Evolutionary conservation across 2,888 invertebrate genomes (phyloP), one percentile per base, ranked within the genome.

Genomic region (Zaprionus bogoriensis): DNA sequence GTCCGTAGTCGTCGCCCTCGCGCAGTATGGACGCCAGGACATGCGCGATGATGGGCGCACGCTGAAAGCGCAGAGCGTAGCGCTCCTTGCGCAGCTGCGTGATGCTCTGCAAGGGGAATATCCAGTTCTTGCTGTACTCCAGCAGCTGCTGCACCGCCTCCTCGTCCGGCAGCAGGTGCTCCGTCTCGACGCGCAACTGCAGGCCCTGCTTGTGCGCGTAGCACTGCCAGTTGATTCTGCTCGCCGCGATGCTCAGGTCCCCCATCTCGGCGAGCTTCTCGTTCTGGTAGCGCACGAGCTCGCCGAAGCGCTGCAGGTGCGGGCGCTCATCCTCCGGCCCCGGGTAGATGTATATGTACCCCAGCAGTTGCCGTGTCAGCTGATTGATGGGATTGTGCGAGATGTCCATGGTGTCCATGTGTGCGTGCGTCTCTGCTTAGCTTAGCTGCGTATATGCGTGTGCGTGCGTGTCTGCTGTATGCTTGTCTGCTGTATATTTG

Each of bases 231-330:
- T 92, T 92, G 76, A 92, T 91, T 19, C 92, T 77, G 45, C 91
- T 91, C 57, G 92, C 89, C 7, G 94, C 93, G 89, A 95, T 94
- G 90, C 94, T 94, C 3, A 94, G 89, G 67, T 95, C 95, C 6
- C 95, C 95, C 39, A 1, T 1, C 0, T 51, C 28, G 5, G 4
- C 1, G 4, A 94, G 89, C 71, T 93, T 92, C 69, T 93, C 93
- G 1, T 89, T 92, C 79, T 95, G 94, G 79, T 92, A 65, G 22
- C 74, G 87, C 0, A 80, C 20, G 0, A 79, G 54, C 7, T 86
- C 74, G 1, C 77, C 84, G 17, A 45, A 72, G 7, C 62, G 65
- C 9, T 36, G 41, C 7, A 27, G 19, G 0, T 45, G 36, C 4
- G 22, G 23, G 10, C 30, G 23, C 23, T 4, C 20, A 1, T 12